Base-by-base conservation (phyloP, 1,140 invertebrate species). In the Lethrus apterus region DNA sequence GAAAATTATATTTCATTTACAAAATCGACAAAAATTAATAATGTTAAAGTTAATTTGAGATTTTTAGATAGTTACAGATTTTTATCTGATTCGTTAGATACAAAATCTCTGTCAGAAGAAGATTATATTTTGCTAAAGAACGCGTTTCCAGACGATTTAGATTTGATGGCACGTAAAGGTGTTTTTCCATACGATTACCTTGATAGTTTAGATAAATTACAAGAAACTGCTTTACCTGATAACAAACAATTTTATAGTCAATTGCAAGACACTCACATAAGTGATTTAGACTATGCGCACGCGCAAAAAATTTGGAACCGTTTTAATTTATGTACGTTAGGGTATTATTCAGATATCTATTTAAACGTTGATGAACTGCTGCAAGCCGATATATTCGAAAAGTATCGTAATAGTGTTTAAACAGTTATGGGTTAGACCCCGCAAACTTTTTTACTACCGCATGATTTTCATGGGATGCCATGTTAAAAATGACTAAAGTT, bases 271-370 rank as follows among this genome's bases (percentile, higher is more conserved):
- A 23, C 38, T n/a, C 14, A 53, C 17, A 60, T 68, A 35, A 43
- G 30, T 18, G 49, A 52, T 13, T 50, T 58, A 18, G 62, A 72
- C 24, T 73, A 71, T 60, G 5, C 46, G 10, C 65, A 70, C 61
- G 70, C 67, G 4, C 19, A 56, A 50, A 59, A 60, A 4, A 58
- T 74, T 17, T 73, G 70, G 69, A 36, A 62, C 15, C 50, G 21
- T 31, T 75, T 75, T 54, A 56, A 65, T 15, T 55, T 62, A 44
- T 32, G 56, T 51, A 64, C 42, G 35, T 26, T 72, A n/a, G 49
- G 60, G 8, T 59, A 73, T 30, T 70, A 69, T 57, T 55, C 63
- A 15, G 62, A 69, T 46, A 45, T 72, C 13, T 72, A 72, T 58
- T 48, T 69, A 14, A 67, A 63, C 58, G 58, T 50, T 43, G 59